These are phyloP conservation scores for Cryptocephalus primarius DNA, from an alignment of 2,888 invertebrate genomes.

Conservation along the genomic window DNA sequence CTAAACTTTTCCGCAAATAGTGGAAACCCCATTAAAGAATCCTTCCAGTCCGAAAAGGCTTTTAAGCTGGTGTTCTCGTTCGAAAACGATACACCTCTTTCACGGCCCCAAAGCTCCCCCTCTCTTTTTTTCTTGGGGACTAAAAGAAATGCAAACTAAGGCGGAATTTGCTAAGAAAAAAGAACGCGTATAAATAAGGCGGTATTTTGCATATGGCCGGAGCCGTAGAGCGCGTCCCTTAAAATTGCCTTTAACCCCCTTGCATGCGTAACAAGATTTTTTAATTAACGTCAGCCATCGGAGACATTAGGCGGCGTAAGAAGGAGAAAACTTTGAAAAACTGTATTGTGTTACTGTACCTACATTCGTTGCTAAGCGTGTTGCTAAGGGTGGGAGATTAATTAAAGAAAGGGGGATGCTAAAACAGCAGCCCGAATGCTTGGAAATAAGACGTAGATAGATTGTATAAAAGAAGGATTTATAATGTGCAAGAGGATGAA, in stretches of 20 bases:
- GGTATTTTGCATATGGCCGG: slow-evolving; percentile 1
- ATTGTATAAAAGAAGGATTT: slow-evolving; percentile 39
- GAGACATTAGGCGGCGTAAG: slow-evolving; percentile 29
- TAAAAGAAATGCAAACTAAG: no score
- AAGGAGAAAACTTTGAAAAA: slow-evolving; percentile 34
- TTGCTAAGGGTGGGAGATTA: slow-evolving; percentile 37
- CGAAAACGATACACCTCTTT: no score
- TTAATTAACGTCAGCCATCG: slow-evolving; percentile 37
- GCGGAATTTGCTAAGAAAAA: background rate
- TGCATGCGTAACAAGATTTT: slow-evolving; percentile 37
- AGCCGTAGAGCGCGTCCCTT: background rate
- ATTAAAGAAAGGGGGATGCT: slow-evolving; percentile 39
- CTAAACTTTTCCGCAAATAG: no score
- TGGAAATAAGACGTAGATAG: slow-evolving; percentile 38
- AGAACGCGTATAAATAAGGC: slow-evolving; percentile 1
- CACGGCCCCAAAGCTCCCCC: no score
- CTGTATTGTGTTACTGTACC: slow-evolving; percentile 37
- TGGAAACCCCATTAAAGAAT: no score
- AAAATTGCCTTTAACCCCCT: slow-evolving; percentile 4
- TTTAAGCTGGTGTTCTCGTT: no score
- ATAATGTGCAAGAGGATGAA: slow-evolving; percentile 33
- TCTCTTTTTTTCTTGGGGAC: no score
- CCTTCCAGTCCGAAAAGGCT: no score
- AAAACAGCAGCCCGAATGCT: slow-evolving; percentile 33
- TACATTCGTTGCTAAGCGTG: slow-evolving; percentile 37